Conservation (phyloP, 2,888 invertebrate genomes). For the Parthenolecanium corni region DNA sequence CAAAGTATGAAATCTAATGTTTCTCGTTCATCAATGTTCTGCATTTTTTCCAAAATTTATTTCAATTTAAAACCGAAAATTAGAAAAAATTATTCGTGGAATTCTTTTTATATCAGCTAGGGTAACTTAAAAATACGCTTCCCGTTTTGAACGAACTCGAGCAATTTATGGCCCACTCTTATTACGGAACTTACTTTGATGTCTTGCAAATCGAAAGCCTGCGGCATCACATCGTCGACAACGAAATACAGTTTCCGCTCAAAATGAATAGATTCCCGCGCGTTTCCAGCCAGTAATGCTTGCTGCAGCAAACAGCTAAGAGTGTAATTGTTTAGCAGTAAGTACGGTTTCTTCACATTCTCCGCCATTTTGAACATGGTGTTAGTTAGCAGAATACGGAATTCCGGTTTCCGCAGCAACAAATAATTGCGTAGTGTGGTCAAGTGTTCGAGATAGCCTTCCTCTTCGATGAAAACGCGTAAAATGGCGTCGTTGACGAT, state of each 20-base stretch:
- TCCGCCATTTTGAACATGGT: constrained; percentile 9
- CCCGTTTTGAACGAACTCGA: no score
- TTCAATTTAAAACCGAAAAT: no score
- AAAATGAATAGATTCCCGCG: background rate
- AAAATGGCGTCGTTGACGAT: constrained; percentile 17
- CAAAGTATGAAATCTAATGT: no score
- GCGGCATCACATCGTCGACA: background rate
- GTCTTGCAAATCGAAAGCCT: constrained; percentile 3
- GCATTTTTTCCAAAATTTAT: no score
- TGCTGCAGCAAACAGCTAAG: constrained; percentile 5
- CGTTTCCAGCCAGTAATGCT: background rate
- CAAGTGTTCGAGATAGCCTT: constrained; percentile 17
- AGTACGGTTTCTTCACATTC: constrained; percentile 8
- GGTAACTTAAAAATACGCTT: no score
- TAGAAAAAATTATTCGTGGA: no score
- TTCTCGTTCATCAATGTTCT: no score
- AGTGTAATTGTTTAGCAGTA: constrained; percentile 11
- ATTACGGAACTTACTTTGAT: constrained; percentile 15
- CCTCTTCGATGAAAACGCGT: constrained; percentile 16
- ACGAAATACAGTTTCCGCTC: constrained; percentile 8
- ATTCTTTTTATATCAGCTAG: no score
- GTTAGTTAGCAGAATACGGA: constrained; percentile 5
- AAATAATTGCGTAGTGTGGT: constrained; percentile 9
- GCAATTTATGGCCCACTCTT: no score
- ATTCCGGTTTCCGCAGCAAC: constrained; percentile 10